Percentiles rank a stretch among this genome's conserved stretches.
Evolutionary conservation across 1,140 invertebrate genomes (phyloP).

Genomic region (Bombus pascuorum): DNA sequence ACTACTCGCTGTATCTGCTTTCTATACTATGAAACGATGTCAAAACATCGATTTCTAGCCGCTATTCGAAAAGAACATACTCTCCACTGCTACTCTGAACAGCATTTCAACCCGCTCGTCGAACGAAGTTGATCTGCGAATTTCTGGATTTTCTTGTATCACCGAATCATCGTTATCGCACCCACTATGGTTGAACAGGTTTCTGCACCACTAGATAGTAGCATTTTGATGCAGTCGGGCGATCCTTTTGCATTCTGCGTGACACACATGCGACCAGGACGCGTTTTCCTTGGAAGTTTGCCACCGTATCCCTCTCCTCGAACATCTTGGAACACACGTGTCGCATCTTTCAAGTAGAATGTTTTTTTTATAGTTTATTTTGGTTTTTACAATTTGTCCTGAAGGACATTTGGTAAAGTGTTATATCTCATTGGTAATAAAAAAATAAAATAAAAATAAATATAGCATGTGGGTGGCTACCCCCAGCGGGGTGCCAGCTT

Average conservation of each 20-base stretch:
- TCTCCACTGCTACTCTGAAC: too few species aligned
- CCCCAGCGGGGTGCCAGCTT: too few species aligned
- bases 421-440: too few species aligned
- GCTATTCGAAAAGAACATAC: too few species aligned
- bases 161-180: slow-evolving; percentile 45
- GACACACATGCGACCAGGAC: background rate
- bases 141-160: slow-evolving; percentile 40
- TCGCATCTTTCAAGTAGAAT: background rate
- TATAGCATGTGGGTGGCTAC: too few species aligned
- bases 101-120: background rate
- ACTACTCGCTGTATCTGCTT: too few species aligned
- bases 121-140: background rate
- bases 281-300: background rate
- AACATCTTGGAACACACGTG: background rate
- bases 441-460: too few species aligned
- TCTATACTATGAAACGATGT: background rate
- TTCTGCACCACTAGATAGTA: slow-evolving; percentile 28
- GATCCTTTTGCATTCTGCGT: slow-evolving; percentile 33
- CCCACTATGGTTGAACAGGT: slow-evolving; percentile 43
- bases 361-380: too few species aligned
- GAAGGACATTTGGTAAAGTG: too few species aligned
- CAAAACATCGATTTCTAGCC: background rate
- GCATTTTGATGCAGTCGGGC: slow-evolving; percentile 12
- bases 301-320: background rate
- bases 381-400: too few species aligned